Evolutionary conservation across 2,113 vertebrate species (phyloP).

Genomic region (Labrus mixtus): DNA sequence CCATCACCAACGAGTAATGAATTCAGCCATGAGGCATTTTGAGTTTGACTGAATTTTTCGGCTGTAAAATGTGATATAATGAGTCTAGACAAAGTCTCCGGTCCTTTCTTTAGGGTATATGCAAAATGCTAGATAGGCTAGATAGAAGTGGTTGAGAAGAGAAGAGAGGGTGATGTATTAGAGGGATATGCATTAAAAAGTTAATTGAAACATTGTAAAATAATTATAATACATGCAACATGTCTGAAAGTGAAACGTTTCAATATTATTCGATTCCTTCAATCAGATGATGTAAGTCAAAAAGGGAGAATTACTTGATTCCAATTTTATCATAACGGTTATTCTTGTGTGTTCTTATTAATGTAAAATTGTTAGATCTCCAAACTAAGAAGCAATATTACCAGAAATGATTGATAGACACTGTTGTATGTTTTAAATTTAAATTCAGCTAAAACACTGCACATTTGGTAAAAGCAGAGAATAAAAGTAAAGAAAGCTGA

Average conservation of each 20-base stretch:
- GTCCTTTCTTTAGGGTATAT: neutral
- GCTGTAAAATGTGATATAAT: neutral
- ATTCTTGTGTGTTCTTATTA: neutral
- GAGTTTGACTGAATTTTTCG: neutral
- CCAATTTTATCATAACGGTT: neutral
- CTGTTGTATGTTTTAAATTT: slow-evolving; percentile 1
- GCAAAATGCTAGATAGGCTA: neutral
- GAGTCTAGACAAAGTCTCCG: neutral
- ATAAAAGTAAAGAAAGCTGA: neutral
- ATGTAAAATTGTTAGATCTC: neutral
- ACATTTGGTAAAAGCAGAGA: neutral
- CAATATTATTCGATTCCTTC: neutral
- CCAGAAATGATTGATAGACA: neutral
- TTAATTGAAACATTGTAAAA: neutral
- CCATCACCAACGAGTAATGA: slow-evolving; percentile 10
- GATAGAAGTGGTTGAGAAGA: neutral
- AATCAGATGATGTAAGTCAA: neutral
- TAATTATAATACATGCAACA: slow-evolving; percentile 3
- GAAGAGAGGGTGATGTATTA: neutral
- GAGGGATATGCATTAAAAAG: neutral
- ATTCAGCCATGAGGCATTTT: neutral
- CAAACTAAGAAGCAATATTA: neutral
- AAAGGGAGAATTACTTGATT: neutral
- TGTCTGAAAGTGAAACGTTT: neutral
- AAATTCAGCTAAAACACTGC: neutral